Evolutionary conservation across 1,140 invertebrate genomes (phyloP), one percentile per base, ranked within the genome.

Genomic region (Temnothorax nylanderi): DNA sequence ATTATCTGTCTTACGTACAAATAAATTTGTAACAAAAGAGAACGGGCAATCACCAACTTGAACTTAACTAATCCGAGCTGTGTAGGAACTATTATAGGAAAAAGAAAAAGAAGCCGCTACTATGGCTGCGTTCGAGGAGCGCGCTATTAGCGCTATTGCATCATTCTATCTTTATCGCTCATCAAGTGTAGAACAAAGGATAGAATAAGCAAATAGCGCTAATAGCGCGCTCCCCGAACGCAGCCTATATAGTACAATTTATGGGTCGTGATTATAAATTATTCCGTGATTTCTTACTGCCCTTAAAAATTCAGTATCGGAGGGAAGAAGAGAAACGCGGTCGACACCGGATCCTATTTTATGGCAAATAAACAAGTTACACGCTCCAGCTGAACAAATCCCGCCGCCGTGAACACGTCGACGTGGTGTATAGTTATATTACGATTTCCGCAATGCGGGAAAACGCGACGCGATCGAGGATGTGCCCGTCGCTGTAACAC

Each of bases 391-490:
- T 41, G 41, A 81, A 80, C 60, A 80, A 80, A 67, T 26, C 26
- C 64, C 21, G 41, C 26, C 26, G 26, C 41, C 13, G 32, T 51
- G n/a, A 37, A 65, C 18, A 26, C 16, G 13, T 58, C 10, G 41
- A 26, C 44, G n/a, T 5, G 11, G 11, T 11, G n/a, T 21, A 18
- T 69, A 47, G 26, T 62, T 77, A 69, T 54, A 81, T 71, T 41
- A 81, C n/a, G 64, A 51, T 81, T 81, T 71, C 77, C 77, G 77
- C 77, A 81, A 71, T 81, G 77, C 77, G 77, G 77, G 77, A 41
- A 71, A 71, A 47, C n/a, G n/a, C n/a, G 34, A 8, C 26, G 56
- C 64, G 16, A 26, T 54, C 21, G 64, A 71, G 32, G 77, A 71
- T 56, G 77, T 69, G 62, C 32, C 16, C 21, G 6, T n/a, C 18